These are phyloP conservation scores for Aelia acuminata DNA, from an alignment of 2,888 invertebrate genomes.

Conservation along the genomic window DNA sequence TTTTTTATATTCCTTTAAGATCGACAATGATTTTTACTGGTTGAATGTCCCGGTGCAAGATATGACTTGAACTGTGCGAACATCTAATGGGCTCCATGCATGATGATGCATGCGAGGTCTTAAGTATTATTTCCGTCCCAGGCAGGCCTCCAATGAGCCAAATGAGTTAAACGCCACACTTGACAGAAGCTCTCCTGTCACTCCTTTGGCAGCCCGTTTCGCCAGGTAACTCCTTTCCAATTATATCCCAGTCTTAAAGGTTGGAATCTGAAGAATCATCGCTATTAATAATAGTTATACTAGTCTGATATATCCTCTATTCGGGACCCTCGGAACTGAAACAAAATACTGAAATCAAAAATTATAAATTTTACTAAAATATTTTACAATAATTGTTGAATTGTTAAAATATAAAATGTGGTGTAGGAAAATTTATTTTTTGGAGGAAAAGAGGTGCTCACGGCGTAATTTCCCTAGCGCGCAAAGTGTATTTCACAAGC, in stretches of 20 bases:
- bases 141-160: conserved; percentile 46
- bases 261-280: not conserved
- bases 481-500: no score
- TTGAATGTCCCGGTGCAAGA: not conserved
- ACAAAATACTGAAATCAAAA: no score
- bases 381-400: no score
- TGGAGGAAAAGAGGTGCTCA: no score
- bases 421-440: no score
- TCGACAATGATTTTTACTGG: not conserved
- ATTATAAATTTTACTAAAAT: no score
- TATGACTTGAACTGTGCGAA: not conserved
- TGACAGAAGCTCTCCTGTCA: conserved; percentile 31
- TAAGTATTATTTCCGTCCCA: conserved; percentile 47
- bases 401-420: no score
- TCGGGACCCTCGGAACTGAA: no score
- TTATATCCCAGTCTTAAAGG: not conserved
- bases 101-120: conserved; percentile 17
- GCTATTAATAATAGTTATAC: not conserved
- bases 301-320: not conserved
- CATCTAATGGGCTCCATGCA: not conserved
- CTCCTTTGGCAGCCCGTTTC: not conserved
- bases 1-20: not conserved
- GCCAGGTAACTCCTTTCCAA: conserved; percentile 40
- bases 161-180: conserved; percentile 53
- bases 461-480: no score